These are phyloP conservation scores for Polymixis flavicincta DNA, from an alignment of 2,888 invertebrate species.

Conservation along the genomic window DNA sequence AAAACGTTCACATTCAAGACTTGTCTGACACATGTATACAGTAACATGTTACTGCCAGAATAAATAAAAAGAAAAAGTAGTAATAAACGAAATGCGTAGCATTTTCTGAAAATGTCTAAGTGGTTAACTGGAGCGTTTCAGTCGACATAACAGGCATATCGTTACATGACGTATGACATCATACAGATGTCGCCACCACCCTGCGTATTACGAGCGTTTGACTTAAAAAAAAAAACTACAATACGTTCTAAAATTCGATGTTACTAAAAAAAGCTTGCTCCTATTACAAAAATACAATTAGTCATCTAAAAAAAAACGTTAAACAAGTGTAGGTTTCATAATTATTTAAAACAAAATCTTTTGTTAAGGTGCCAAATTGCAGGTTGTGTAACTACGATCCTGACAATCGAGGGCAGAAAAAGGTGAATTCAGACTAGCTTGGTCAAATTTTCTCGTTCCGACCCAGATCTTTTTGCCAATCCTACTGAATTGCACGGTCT, in stretches of 20 bases:
- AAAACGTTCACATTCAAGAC: background rate
- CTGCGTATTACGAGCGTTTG: background rate
- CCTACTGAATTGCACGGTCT: constrained; percentile 18
- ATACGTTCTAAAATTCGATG: background rate
- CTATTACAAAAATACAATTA: no score
- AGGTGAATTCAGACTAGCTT: constrained; percentile 24
- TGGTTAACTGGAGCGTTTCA: background rate
- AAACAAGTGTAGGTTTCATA: no score
- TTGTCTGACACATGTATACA: no score
- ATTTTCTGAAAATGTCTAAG: background rate
- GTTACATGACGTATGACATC: background rate
- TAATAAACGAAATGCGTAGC: background rate
- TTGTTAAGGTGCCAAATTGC: constrained; percentile 31
- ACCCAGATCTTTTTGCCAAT: constrained; percentile 36
- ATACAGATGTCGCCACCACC: background rate
- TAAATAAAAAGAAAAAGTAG: background rate
- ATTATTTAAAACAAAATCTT: no score
- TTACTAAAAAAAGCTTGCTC: no score
- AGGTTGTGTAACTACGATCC: constrained; percentile 13
- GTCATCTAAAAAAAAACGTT: no score
- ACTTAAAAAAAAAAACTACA: no score
- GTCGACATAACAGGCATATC: background rate
- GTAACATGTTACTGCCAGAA: background rate
- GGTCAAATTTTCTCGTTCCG: background rate
- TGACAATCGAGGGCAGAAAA: constrained; percentile 7